Conservation (phyloP, 2,888 invertebrate species). For the Antheraea yamamai region DNA sequence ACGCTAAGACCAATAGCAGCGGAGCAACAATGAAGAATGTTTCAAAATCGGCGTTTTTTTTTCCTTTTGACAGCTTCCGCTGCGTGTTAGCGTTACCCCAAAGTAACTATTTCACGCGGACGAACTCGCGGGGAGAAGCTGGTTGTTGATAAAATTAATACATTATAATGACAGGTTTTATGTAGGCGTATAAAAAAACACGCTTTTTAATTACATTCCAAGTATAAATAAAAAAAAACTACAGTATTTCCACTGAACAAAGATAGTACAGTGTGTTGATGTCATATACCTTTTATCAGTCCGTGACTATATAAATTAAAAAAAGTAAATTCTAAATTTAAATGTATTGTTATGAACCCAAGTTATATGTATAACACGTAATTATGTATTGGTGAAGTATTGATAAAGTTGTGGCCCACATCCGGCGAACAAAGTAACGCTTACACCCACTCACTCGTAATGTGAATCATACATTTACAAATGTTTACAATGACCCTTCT, state of each 20-base stretch:
- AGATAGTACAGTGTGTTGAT: background rate
- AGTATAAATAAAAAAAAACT: background rate
- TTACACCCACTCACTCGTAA: conserved; percentile 1
- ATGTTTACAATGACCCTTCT: background rate
- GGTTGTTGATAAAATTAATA: too few relatives aligned
- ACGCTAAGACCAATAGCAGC: too few relatives aligned
- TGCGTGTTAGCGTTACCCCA: too few relatives aligned
- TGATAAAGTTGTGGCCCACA: background rate
- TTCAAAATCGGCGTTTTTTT: too few relatives aligned
- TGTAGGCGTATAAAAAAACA: background rate
- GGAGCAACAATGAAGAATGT: too few relatives aligned
- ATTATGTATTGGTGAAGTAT: background rate
- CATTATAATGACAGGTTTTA: background rate
- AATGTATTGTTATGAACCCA: background rate
- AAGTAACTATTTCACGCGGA: too few relatives aligned
- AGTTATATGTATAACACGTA: background rate
- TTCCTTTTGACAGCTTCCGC: too few relatives aligned
- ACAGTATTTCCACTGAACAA: background rate
- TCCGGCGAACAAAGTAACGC: background rate
- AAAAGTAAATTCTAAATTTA: background rate
- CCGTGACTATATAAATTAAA: background rate
- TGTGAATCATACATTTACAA: background rate
- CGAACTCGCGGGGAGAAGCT: too few relatives aligned
- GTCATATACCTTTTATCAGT: background rate
- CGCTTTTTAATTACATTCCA: background rate